A percentile compares a stretch with the other conserved stretches of the same genome.
phyloP scores from a whole-genome alignment of 2,797 vertebrate genomes.

The Rhinoraja longicauda region DNA sequence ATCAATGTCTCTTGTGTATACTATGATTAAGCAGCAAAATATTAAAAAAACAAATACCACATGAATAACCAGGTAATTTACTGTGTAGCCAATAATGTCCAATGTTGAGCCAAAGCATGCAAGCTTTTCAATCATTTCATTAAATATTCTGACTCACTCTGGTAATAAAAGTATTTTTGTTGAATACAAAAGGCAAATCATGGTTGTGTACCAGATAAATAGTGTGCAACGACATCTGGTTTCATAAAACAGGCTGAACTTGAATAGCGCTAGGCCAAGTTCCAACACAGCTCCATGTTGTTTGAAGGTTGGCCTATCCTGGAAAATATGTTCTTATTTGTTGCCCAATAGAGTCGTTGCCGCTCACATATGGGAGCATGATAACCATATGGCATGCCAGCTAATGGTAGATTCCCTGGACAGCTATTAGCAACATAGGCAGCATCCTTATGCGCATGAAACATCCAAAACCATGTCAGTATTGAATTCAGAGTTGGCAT shows the following conservation, averaged over 20 bases:
- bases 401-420: neutral
- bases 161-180: neutral
- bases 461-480: neutral
- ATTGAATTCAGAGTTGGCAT: neutral
- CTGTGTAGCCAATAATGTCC: neutral
- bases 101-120: neutral
- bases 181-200: neutral
- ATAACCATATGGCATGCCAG: neutral
- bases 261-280: neutral
- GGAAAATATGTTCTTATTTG: neutral
- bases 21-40: neutral
- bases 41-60: neutral
- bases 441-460: too few relatives aligned
- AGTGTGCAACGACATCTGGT: neutral
- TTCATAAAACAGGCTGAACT: neutral
- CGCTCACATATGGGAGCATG: neutral
- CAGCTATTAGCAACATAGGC: neutral
- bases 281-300: neutral
- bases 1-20: neutral
- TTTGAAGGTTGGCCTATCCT: neutral
- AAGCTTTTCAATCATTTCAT: neutral
- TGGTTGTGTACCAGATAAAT: neutral
- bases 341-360: neutral
- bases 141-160: neutral
- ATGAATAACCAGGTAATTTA: constrained; percentile 7